These are phyloP conservation scores for Mormyrops boulengeri DNA, from an alignment of 2,797 vertebrate species.

Conservation along the genomic window DNA sequence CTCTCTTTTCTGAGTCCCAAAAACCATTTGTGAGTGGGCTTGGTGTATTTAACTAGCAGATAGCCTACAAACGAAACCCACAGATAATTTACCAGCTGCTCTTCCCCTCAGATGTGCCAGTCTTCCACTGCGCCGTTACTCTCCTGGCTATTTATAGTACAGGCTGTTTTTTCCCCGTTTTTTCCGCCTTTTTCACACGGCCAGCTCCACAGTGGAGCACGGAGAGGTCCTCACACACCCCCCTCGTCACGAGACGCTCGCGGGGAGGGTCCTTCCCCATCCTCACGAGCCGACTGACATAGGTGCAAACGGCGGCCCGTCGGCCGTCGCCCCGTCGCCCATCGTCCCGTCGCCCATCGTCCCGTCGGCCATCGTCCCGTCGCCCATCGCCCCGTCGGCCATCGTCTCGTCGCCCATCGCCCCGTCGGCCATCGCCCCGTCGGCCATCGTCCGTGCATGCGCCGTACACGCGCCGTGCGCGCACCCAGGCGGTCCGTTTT, in stretches of 20 bases:
- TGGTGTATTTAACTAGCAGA: conserved; percentile 13
- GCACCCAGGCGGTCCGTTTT: conserved; percentile 28
- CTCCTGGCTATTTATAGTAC: conserved; percentile 69
- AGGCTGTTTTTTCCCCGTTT: conserved; percentile 48
- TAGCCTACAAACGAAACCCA: conserved; percentile 16
- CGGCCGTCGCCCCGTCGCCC: conserved; percentile 9
- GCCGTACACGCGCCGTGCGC: background rate
- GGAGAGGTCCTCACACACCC: conserved; percentile 34
- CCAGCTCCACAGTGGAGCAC: conserved; percentile 59
- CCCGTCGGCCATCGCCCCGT: conserved; percentile 27
- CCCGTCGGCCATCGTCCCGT: no score
- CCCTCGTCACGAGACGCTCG: background rate
- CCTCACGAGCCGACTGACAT: background rate
- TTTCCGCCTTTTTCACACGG: conserved; percentile 65
- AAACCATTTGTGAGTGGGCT: background rate
- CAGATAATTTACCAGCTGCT: conserved; percentile 58
- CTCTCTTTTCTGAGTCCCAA: background rate
- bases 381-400: conserved; percentile 9
- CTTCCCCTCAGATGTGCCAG: conserved; percentile 56
- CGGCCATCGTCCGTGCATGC: no score
- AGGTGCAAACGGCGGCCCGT: conserved; percentile 31
- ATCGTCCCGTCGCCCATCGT: no score
- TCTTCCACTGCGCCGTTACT: conserved; percentile 54
- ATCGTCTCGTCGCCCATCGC: no score
- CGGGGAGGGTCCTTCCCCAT: background rate